Percentiles rank a stretch among this genome's conserved stretches.
Evolutionary conservation across 2,113 vertebrate species (phyloP).

Genomic region (Embiotoca jacksoni): DNA sequence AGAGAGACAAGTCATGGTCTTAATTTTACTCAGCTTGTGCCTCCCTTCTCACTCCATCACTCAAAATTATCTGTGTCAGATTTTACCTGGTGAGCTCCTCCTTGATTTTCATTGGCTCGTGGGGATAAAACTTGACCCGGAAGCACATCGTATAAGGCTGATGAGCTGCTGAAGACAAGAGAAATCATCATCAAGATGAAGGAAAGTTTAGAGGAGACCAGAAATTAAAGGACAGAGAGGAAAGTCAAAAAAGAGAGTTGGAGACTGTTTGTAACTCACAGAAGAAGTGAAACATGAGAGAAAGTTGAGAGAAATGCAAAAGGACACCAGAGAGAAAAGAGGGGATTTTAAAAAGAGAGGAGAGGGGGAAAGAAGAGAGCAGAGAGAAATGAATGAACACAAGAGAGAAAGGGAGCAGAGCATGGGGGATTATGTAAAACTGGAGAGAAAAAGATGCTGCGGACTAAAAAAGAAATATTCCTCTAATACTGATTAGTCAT

Average conservation of each 20-base stretch:
- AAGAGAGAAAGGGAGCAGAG: slow-evolving; percentile 18
- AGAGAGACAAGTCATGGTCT: too few relatives aligned
- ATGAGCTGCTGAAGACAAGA: slow-evolving; percentile 86
- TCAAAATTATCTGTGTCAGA: not conserved
- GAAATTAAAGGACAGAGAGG: not conserved
- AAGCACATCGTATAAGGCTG: slow-evolving; percentile 99
- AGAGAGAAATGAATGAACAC: slow-evolving; percentile 5
- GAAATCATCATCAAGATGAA: slow-evolving; percentile 77
- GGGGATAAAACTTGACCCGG: slow-evolving; percentile 99
- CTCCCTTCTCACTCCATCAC: too few relatives aligned
- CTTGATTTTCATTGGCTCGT: slow-evolving; percentile 98
- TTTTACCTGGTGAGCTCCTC: slow-evolving; percentile 98
- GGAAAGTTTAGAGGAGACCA: not conserved
- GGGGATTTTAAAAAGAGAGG: not conserved
- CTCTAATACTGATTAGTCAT: slow-evolving; percentile 59
- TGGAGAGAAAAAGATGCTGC: slow-evolving; percentile 18
- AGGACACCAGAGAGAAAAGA: not conserved
- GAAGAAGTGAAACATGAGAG: not conserved
- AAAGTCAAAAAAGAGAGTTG: not conserved
- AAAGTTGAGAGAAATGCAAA: not conserved
- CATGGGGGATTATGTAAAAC: slow-evolving; percentile 28
- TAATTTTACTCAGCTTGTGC: too few relatives aligned
- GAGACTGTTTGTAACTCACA: not conserved
- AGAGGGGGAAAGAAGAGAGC: not conserved
- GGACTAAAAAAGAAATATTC: slow-evolving; percentile 57